Conservation (phyloP, 2,888 invertebrate genomes). For the Zelleria hepariella region DNA sequence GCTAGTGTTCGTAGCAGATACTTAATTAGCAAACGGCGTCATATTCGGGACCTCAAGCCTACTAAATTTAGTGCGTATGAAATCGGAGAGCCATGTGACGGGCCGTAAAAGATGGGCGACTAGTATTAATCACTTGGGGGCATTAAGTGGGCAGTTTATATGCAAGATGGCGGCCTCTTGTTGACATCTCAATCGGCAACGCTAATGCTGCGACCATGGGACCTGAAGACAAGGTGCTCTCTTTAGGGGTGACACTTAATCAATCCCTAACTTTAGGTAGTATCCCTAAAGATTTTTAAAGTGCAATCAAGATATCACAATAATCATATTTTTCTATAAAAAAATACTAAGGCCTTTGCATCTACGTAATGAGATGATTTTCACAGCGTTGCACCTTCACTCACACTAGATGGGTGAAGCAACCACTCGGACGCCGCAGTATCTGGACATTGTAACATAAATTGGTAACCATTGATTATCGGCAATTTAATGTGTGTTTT, state of each 20-base stretch:
- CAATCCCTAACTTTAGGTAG: too few species aligned
- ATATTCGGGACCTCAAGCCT: background rate
- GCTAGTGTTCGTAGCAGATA: too few species aligned
- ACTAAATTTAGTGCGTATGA: slow-evolving; percentile 8
- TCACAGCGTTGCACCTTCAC: too few species aligned
- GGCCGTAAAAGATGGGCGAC: slow-evolving; percentile 38
- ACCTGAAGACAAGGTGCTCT: background rate
- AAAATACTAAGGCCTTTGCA: background rate
- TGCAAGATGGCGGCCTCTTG: slow-evolving; percentile 37
- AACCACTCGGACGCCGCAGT: too few species aligned
- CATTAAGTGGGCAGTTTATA: slow-evolving; percentile 54
- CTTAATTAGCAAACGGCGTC: background rate
- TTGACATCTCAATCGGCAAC: slow-evolving; percentile 59
- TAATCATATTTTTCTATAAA: background rate
- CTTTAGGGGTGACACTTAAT: background rate
- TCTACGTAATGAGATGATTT: too few species aligned
- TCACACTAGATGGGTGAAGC: too few species aligned
- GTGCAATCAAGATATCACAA: background rate
- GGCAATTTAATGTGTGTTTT: too few species aligned
- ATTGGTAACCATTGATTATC: too few species aligned
- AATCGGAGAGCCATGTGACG: slow-evolving; percentile 29
- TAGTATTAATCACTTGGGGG: slow-evolving; percentile 47
- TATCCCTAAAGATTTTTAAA: background rate
- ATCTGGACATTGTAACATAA: too few species aligned
- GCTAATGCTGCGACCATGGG: slow-evolving; percentile 17